Base-by-base conservation (phyloP, 2,888 invertebrate genomes). In the Nomada fucata region DNA sequence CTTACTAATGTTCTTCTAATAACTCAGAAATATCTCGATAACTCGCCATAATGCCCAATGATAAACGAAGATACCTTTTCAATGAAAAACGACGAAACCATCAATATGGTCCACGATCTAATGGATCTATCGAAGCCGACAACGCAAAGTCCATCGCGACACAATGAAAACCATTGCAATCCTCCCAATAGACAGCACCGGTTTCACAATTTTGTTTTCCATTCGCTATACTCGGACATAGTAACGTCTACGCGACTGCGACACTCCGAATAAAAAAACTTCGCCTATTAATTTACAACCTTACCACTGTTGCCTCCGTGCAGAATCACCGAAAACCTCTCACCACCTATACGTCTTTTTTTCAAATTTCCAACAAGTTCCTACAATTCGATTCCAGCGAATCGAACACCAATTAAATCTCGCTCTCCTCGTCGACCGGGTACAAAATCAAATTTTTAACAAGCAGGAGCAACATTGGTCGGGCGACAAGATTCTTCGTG, bases 231-330 rank as follows among this genome's bases (percentile, higher is more conserved):
- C 52, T 77, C 75, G 72, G 82, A 26, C 72, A 67, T 15, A 53
- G 23, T 68, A 72, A 71, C 52, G 44, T 79, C 81, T 81, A 79
- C 69, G 80, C 69, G 64, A 50, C 72, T 72, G 73, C 63, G 52
- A 50, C 57, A 53, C 68, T 57, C 68, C 79, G 79, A 82, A 80
- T 82, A 72, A 72, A 80, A 80, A 76, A 80, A 76, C n/a, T 55
- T 81, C 50, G 11, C 55, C 73, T 65, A 13, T 55, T 50, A 26
- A 57, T 42, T 3, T 36, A 36, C 52, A 26, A 47, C 47, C 47
- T 55, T 29, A 47, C 59, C 55, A 44, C 52, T 55, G 69, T 53
- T 59, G 70, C 69, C 29, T 11, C 11, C 2, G 10, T 10, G 10
- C 26, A 15, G 23, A 60, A 20, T 15, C 36, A 20, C 15, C 13